Conservation (phyloP, 2,113 vertebrate genomes). For the Falco punctatus region DNA sequence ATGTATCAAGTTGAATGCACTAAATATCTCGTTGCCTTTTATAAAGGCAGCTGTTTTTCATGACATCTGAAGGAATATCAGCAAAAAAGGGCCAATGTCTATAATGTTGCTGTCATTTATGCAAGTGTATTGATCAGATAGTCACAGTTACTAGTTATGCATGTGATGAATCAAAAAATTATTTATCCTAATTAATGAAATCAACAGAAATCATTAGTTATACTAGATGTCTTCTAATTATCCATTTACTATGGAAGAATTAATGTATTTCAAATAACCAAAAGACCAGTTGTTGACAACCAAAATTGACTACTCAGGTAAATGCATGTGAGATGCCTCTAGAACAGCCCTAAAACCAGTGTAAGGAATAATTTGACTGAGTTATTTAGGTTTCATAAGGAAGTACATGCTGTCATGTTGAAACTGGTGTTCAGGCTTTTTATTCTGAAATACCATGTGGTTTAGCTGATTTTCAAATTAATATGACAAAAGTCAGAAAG, state of each 20-base stretch:
- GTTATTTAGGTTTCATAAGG: neutral
- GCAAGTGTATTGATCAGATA: neutral
- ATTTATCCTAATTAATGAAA: conserved; percentile 2
- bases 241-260: neutral
- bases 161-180: neutral
- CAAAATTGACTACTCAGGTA: neutral
- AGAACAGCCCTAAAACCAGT: neutral
- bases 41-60: neutral
- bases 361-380: neutral
- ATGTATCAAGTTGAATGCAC: neutral
- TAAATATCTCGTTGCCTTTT: neutral
- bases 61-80: neutral
- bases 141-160: neutral
- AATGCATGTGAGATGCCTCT: neutral
- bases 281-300: neutral
- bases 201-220: neutral
- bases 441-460: neutral
- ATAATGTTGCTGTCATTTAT: neutral
- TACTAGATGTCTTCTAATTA: neutral
- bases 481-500: neutral
- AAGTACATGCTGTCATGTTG: neutral
- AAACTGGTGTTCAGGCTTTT: neutral
- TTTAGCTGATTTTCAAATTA: neutral
- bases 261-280: neutral
- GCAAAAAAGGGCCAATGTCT: neutral